Base-by-base conservation (phyloP, 1,140 invertebrate species). In the Arion vulgaris region DNA sequence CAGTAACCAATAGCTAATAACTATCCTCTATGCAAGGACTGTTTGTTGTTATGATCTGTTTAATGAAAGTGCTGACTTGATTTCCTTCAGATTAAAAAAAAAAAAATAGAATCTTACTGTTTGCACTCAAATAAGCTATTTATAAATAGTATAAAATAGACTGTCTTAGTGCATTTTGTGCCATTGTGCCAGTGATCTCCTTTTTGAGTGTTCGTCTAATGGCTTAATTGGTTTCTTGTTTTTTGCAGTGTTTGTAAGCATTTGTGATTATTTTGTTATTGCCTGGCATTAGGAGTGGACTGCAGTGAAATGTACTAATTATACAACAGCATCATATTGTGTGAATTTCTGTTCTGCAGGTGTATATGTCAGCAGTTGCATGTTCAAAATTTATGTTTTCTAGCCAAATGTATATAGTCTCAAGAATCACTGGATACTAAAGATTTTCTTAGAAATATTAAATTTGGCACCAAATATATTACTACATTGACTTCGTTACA, bases 181-280 rank as follows among this genome's bases (percentile, higher is more conserved):
- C 17, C 28, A 7, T n/a, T 66, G 62, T 66, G 62, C 28, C n/a
- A 66, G 62, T 34, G 62, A 66, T 32, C 62, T 66, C n/a, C 62
- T 66, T 66, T 66, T 66, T 66, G 62, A 32, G 62, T 66, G 62
- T 28, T 32, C 62, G 32, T 66, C 62, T 32, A 28, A 66, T 32
- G 28, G 62, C 62, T 66, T 66, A 66, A 66, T 66, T 7, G 32
- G 62, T 66, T 66, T 66, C 62, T 66, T 66, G 62, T 32, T 32
- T 66, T 66, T n/a, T 32, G n/a, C 62, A 7, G n/a, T 66, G 2
- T 32, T 66, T 66, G 19, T 15, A 19, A 62, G 57, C 57, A 62
- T 62, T 62, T 13, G 57, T 15, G 15, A n/a, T 23, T 62, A 15
- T n/a, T n/a, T n/a, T n/a, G 51, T 19, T 1, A 15, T 66, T 66